phyloP scores from a whole-genome alignment of 1,140 invertebrate species.

The Thrips palmi region DNA sequence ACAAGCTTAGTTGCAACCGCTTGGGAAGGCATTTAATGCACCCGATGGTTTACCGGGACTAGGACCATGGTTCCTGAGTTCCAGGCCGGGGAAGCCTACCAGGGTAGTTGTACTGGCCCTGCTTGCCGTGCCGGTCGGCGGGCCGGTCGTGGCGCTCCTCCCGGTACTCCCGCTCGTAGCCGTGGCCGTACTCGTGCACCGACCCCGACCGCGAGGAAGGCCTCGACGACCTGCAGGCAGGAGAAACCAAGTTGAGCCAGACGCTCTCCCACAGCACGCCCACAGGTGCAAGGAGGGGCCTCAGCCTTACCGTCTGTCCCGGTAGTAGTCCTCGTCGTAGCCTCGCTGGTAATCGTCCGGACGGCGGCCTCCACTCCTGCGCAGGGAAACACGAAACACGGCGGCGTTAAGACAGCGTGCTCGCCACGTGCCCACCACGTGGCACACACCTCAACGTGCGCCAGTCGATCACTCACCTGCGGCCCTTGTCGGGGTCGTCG shows the following conservation, averaged over 20 bases:
- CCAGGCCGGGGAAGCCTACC: not conserved
- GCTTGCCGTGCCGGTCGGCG: not conserved
- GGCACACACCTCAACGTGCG: too few relatives aligned
- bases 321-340: slow-evolving; percentile 16
- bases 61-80: not conserved
- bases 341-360: slow-evolving; percentile 16
- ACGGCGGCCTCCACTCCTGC: too few relatives aligned
- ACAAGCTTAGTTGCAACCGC: slow-evolving; percentile 10
- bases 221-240: slow-evolving; percentile 3
- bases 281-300: slow-evolving; percentile 20
- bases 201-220: slow-evolving; percentile 5
- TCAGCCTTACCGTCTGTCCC: slow-evolving; percentile 10
- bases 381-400: too few relatives aligned
- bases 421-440: too few relatives aligned
- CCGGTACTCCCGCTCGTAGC: not conserved
- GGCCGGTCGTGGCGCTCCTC: slow-evolving; percentile 2
- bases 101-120: slow-evolving; percentile 3
- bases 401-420: too few relatives aligned
- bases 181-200: slow-evolving; percentile 1
- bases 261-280: slow-evolving; percentile 18
- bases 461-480: too few relatives aligned
- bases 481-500: too few relatives aligned
- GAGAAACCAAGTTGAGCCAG: slow-evolving; percentile 6
- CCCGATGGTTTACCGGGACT: slow-evolving; percentile 5
- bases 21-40: slow-evolving; percentile 5